Base-by-base conservation (phyloP, 2,113 vertebrate species). In the Talpa occidentalis region DNA sequence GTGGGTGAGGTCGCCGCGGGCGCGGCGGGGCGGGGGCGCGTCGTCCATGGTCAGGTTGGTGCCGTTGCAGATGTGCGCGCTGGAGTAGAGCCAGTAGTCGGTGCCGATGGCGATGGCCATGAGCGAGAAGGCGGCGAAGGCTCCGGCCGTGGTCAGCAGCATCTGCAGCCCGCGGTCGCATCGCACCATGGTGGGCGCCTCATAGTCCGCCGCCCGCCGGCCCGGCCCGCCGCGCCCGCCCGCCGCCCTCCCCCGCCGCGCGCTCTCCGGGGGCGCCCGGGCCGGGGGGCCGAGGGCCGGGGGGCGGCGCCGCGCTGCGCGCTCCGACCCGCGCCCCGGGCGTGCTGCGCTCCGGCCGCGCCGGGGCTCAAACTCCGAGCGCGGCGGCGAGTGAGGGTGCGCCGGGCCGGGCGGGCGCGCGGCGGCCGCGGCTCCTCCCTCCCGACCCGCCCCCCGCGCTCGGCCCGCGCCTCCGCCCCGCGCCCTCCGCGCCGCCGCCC, bases 51-150 rank as follows among this genome's bases (percentile, higher is more conserved):
- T 98, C 91, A 98, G 97, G 98, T 99, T 99, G 89, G 99, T 99
- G 97, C 98, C 97, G 98, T 99, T 99, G 98, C 99, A 99, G 98
- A 99, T 98, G 98, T 99, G 98, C 77, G 99, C 99, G 97, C 99
- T 99, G 73, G 99, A 99, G 98, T 99, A 99, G 24, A 99, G 99
- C 99, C 99, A 99, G 98, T 99, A 99, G 98, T 99, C 99, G 94
- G 99, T 99, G 89, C 99, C 99, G 97, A 99, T 99, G 98, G 99
- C 99, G 97, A 99, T 99, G 97, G 99, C 99, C 99, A 99, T 99
- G 96, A 99, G 99, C 97, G 99, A 99, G 98, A 99, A 99, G 93
- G 99, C 99, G 60, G 98, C 98, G 97, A 99, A 99, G 95, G 99
- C 99, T 73, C 99, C 99, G 96, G 98, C 99, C 90, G 99, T 98